A percentile compares a stretch with the other conserved stretches of the same genome.
phyloP scores from a whole-genome alignment of 2,888 invertebrate species.

The Nipponacmea schrenckii region DNA sequence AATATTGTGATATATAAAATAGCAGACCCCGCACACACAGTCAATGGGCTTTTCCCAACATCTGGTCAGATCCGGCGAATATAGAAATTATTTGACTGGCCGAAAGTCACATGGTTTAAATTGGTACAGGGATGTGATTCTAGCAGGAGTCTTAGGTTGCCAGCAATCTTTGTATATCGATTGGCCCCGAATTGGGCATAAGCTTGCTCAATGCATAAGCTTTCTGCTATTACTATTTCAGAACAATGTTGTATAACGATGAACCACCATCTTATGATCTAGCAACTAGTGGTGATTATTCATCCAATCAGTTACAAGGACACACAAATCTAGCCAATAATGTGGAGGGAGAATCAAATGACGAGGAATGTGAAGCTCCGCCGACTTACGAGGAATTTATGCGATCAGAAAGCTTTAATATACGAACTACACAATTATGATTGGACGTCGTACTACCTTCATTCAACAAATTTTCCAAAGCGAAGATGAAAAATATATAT shows the following conservation, averaged over 20 bases:
- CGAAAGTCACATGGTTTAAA: too few relatives aligned
- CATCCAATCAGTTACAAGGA: conserved; percentile 16
- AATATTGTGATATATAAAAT: too few relatives aligned
- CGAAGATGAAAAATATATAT: too few relatives aligned
- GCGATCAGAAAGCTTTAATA: conserved; percentile 14
- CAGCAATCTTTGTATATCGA: too few relatives aligned
- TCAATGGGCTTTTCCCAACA: too few relatives aligned
- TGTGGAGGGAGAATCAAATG: not conserved
- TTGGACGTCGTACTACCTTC: not conserved
- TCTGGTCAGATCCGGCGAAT: too few relatives aligned
- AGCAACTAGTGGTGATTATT: conserved; percentile 32
- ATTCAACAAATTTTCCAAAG: not conserved
- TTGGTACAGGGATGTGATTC: too few relatives aligned
- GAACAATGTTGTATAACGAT: conserved; percentile 37
- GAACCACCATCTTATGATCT: conserved; percentile 44
- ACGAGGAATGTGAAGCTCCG: conserved; percentile 10
- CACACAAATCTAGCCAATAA: conserved; percentile 20
- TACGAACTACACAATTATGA: conserved; percentile 26
- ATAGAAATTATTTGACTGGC: too few relatives aligned
- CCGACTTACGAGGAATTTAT: conserved; percentile 29
- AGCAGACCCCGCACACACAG: too few relatives aligned
- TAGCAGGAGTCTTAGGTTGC: too few relatives aligned
- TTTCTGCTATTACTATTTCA: conserved; percentile 8
- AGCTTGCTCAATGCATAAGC: too few relatives aligned
- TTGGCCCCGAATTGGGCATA: too few relatives aligned